Conservation (phyloP, 1,140 invertebrate genomes). For the Trissolcus basalis region DNA sequence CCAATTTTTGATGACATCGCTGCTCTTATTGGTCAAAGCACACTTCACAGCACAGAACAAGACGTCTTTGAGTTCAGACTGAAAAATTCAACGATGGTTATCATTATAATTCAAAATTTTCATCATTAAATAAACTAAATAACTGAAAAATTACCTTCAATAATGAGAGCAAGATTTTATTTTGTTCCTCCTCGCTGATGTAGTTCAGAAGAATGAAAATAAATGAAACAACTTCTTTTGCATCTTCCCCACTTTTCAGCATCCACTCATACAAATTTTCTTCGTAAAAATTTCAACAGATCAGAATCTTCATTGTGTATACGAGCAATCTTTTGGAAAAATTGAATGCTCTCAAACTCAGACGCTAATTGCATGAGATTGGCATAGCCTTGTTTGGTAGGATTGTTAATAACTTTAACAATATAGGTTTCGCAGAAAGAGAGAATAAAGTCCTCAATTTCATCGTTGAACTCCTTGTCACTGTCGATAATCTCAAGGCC, state of each 20-base stretch:
- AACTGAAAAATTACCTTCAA: slow-evolving; percentile 68
- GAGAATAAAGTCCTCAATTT: slow-evolving; percentile 75
- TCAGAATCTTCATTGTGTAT: slow-evolving; percentile 60
- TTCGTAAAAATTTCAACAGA: slow-evolving; percentile 75
- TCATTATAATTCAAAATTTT: slow-evolving; percentile 1
- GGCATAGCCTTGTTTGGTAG: slow-evolving; percentile 65
- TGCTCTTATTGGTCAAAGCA: slow-evolving; percentile 69
- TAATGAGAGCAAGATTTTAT: slow-evolving; percentile 75
- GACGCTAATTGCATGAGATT: slow-evolving; percentile 71
- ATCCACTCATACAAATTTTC: slow-evolving; percentile 76
- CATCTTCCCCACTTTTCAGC: slow-evolving; percentile 66
- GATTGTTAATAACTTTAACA: slow-evolving; percentile 69
- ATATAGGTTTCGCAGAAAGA: slow-evolving; percentile 76
- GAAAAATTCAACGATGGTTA: slow-evolving; percentile 14
- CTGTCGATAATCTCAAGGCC: slow-evolving; percentile 24
- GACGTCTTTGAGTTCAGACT: slow-evolving; percentile 59
- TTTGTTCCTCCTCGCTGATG: slow-evolving; percentile 72
- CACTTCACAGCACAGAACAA: slow-evolving; percentile 61
- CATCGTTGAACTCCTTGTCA: slow-evolving; percentile 56
- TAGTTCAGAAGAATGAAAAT: slow-evolving; percentile 78
- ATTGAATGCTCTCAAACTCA: slow-evolving; percentile 71
- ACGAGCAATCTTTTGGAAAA: slow-evolving; percentile 70
- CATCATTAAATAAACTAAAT: neutral
- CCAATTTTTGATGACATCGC: slow-evolving; percentile 75
- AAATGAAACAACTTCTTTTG: slow-evolving; percentile 77